Percentiles rank a stretch among this genome's conserved stretches.
These are phyloP conservation scores for Aelia acuminata DNA, from an alignment of 2,888 invertebrate genomes.

Conservation along the genomic window DNA sequence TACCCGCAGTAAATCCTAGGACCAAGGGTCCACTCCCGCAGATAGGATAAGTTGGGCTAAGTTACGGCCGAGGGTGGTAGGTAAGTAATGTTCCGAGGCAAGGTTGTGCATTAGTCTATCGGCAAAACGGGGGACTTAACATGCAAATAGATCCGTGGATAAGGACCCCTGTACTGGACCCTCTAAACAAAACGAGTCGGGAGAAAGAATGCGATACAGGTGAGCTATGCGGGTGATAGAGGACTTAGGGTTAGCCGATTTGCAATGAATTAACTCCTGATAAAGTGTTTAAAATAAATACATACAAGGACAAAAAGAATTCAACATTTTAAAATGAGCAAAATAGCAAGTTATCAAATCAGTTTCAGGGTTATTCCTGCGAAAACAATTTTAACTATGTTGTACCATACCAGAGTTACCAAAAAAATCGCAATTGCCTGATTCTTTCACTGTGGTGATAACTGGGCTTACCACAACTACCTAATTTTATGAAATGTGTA, in stretches of 20 bases:
- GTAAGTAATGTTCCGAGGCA: background rate
- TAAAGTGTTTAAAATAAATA: background rate
- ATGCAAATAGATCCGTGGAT: background rate
- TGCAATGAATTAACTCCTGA: background rate
- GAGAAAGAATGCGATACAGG: background rate
- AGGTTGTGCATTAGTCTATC: constrained; percentile 19
- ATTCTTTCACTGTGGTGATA: too few relatives aligned
- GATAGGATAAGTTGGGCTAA: constrained; percentile 30
- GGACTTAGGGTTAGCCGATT: background rate
- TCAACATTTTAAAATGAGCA: too few relatives aligned
- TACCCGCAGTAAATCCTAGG: constrained; percentile 39
- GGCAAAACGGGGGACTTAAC: background rate
- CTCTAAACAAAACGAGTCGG: background rate
- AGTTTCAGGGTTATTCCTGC: too few relatives aligned
- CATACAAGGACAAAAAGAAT: too few relatives aligned
- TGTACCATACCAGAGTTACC: too few relatives aligned
- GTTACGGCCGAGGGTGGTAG: background rate
- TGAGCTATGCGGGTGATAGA: background rate
- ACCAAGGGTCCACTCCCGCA: background rate
- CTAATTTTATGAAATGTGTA: too few relatives aligned
- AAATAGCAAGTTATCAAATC: too few relatives aligned
- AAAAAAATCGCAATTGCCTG: too few relatives aligned
- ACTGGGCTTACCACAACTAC: too few relatives aligned
- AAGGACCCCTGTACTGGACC: background rate
- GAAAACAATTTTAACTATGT: too few relatives aligned